phyloP scores from a whole-genome alignment of 2,888 invertebrate genomes.

The Meandrusa payeni region DNA sequence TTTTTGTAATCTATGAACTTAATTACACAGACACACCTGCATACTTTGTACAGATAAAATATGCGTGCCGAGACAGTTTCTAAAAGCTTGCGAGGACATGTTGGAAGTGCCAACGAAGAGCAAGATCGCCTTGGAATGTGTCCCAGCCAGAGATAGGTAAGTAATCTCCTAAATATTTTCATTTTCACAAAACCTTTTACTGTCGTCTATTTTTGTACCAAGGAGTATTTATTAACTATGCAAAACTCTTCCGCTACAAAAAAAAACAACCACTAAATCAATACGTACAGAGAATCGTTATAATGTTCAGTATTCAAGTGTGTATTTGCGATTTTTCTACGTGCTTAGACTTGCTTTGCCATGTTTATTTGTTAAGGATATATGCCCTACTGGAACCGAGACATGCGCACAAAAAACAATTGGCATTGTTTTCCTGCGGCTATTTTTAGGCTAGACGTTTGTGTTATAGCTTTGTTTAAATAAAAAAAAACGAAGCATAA shows the following conservation, averaged over 20 bases:
- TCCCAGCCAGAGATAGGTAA: slow-evolving; percentile 87
- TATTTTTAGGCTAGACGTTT: slow-evolving; percentile 12
- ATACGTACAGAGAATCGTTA: background rate
- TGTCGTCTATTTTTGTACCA: too few species aligned
- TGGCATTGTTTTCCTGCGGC: slow-evolving; percentile 10
- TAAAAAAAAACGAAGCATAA: background rate
- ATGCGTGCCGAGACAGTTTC: slow-evolving; percentile 85
- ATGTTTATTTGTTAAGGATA: slow-evolving; percentile 1
- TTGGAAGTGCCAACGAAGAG: slow-evolving; percentile 81
- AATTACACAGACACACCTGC: too few species aligned
- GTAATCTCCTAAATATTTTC: too few species aligned
- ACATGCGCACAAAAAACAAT: background rate
- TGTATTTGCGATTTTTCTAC: slow-evolving; percentile 16
- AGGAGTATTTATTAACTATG: background rate
- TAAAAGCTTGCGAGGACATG: slow-evolving; percentile 85
- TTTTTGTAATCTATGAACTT: too few species aligned
- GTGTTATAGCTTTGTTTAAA: background rate
- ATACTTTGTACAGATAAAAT: slow-evolving; percentile 86
- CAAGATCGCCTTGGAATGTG: slow-evolving; percentile 81
- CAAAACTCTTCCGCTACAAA: background rate
- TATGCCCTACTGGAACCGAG: background rate
- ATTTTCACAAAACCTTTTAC: too few species aligned
- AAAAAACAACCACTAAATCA: background rate
- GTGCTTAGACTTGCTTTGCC: slow-evolving; percentile 12
- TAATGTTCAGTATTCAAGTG: slow-evolving; percentile 15